These are phyloP conservation scores for Chrysopilus asiliformis DNA, from an alignment of 2,888 invertebrate species.

Conservation along the genomic window DNA sequence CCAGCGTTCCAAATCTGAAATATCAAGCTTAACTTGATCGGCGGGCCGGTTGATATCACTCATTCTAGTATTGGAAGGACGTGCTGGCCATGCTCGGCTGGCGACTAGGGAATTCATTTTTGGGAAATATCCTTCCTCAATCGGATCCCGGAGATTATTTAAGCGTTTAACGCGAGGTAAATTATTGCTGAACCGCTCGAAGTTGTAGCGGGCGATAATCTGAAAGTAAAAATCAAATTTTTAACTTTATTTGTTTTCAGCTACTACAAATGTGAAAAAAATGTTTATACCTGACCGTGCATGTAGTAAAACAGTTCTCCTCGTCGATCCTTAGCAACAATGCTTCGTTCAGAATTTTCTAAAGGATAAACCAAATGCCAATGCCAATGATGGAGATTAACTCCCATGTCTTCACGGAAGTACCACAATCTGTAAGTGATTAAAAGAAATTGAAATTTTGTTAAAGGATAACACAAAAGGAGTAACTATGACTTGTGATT, in stretches of 20 bases:
- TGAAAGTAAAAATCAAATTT: no score
- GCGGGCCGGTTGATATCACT: conserved; percentile 52
- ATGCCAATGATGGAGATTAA: conserved; percentile 84
- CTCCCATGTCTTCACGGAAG: conserved; percentile 72
- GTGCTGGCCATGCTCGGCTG: conserved; percentile 59
- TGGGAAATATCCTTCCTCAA: conserved; percentile 68
- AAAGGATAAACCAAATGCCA: conserved; percentile 82
- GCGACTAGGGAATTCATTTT: conserved; percentile 56
- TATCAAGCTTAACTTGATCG: conserved; percentile 41
- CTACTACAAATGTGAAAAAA: no score
- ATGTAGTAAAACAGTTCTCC: conserved; percentile 63
- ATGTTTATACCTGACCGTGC: conserved; percentile 60
- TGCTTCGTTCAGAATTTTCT: conserved; percentile 41
- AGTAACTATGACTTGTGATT: no score
- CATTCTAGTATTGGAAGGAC: conserved; percentile 45
- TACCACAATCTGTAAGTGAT: conserved; percentile 51
- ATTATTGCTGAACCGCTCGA: conserved; percentile 60
- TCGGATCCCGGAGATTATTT: conserved; percentile 52
- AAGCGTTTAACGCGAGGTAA: conserved; percentile 50
- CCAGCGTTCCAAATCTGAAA: conserved; percentile 58
- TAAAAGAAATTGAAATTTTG: no score
- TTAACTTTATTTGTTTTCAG: no score
- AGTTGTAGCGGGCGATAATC: conserved; percentile 49
- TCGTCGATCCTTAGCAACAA: conserved; percentile 58
- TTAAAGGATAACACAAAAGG: no score